Percentiles rank a stretch among this genome's conserved stretches.
Conservation (phyloP, 2,888 invertebrate species). For the Ellobium chinense region DNA sequence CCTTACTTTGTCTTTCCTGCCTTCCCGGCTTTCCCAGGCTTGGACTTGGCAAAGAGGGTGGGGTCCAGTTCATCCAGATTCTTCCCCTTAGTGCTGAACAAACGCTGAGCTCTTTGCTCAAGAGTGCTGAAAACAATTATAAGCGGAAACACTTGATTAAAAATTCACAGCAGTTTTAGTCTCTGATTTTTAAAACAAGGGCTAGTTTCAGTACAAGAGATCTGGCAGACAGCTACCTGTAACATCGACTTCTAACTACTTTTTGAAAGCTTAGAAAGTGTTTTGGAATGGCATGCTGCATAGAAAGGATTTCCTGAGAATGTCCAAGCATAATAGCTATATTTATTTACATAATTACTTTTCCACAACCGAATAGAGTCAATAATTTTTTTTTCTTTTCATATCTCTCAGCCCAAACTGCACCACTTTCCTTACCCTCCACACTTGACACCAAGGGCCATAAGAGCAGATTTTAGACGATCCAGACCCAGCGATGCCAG, state of each 20-base stretch:
- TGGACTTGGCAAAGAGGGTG: slow-evolving; percentile 93
- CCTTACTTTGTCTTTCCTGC: slow-evolving; percentile 56
- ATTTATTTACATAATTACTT: no score
- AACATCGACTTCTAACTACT: no score
- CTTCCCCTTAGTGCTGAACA: slow-evolving; percentile 94
- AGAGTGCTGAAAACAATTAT: slow-evolving; percentile 84
- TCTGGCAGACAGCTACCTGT: no score
- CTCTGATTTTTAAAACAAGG: no score
- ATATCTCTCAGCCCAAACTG: no score
- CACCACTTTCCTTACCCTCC: slow-evolving; percentile 86
- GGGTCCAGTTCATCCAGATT: slow-evolving; percentile 92
- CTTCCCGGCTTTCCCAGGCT: slow-evolving; percentile 84
- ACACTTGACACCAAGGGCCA: slow-evolving; percentile 98
- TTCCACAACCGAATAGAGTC: no score
- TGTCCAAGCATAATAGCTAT: no score
- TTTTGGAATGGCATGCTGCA: no score
- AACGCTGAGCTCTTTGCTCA: slow-evolving; percentile 96
- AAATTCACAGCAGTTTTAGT: not conserved
- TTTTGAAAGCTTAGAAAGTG: no score
- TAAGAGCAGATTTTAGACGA: slow-evolving; percentile 96
- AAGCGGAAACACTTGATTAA: not conserved
- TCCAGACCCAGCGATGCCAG: slow-evolving; percentile 97
- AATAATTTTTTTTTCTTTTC: no score
- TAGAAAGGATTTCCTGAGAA: no score
- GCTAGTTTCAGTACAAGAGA: no score